These are phyloP conservation scores for Tachina fera DNA, from an alignment of 2,888 invertebrate species.

Conservation along the genomic window DNA sequence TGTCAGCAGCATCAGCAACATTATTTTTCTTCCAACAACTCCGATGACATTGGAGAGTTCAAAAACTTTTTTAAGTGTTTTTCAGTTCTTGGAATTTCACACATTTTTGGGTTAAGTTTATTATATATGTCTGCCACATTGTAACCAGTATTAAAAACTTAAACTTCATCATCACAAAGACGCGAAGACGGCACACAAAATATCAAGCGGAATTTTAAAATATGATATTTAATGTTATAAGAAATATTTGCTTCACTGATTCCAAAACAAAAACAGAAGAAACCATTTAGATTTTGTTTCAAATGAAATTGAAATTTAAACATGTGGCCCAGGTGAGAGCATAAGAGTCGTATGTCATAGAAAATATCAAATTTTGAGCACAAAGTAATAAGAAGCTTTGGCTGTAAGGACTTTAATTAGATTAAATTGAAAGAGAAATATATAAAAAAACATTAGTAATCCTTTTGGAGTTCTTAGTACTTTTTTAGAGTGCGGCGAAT, in stretches of 20 bases:
- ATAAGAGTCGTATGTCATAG: neutral
- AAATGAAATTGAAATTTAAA: slow-evolving; percentile 35
- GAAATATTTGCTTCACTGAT: slow-evolving; percentile 33
- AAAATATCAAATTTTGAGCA: slow-evolving; percentile 36
- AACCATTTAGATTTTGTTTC: slow-evolving; percentile 22
- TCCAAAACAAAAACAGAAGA: slow-evolving; percentile 8
- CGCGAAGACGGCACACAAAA: slow-evolving; percentile 5
- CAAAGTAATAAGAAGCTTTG: neutral
- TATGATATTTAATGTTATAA: slow-evolving; percentile 20
- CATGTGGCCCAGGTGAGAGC: neutral
- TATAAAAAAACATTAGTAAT: too few species aligned
- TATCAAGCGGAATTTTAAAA: slow-evolving; percentile 1
- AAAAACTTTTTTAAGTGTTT: slow-evolving; percentile 53
- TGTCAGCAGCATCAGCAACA: slow-evolving; percentile 7
- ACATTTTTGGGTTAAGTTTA: slow-evolving; percentile 64
- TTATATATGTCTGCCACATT: slow-evolving; percentile 4
- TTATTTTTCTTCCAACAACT: neutral
- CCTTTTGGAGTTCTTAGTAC: neutral
- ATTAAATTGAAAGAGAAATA: slow-evolving; percentile 3
- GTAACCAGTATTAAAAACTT: neutral
- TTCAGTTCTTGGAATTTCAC: slow-evolving; percentile 67
- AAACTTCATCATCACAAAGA: slow-evolving; percentile 3
- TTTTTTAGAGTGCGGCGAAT: too few species aligned
- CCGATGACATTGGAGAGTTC: slow-evolving; percentile 68
- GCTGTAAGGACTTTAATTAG: neutral